Percentiles rank a stretch among this genome's conserved stretches.
Conservation (phyloP, 2,888 invertebrate species). For the Hypercompe scribonia region DNA sequence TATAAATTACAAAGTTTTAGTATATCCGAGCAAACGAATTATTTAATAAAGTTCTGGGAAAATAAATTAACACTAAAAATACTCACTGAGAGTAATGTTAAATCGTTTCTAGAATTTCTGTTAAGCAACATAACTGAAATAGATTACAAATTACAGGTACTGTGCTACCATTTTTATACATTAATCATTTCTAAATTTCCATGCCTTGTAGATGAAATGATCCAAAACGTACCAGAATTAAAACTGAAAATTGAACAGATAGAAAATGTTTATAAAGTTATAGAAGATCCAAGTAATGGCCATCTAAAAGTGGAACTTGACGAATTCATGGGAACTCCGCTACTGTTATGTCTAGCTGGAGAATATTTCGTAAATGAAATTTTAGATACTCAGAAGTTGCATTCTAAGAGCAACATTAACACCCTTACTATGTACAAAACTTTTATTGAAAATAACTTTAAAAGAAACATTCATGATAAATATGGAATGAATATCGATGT, state of each 20-base stretch:
- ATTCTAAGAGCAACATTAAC: background rate
- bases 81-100: background rate
- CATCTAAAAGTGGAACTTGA: background rate
- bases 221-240: background rate
- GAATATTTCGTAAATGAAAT: slow-evolving; percentile 26
- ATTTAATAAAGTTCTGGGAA: background rate
- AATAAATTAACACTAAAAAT: background rate
- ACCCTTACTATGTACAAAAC: slow-evolving; percentile 28
- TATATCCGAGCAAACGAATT: slow-evolving; percentile 10
- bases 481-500: slow-evolving; percentile 24
- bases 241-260: background rate
- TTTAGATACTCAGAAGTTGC: slow-evolving; percentile 2
- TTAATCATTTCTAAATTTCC: background rate
- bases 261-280: background rate
- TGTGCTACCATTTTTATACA: background rate
- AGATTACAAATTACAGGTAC: background rate
- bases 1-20: slow-evolving; percentile 25
- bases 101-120: background rate
- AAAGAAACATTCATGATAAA: slow-evolving; percentile 33
- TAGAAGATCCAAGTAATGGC: background rate
- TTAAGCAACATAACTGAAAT: background rate
- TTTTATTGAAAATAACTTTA: slow-evolving; percentile 34
- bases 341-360: slow-evolving; percentile 34
- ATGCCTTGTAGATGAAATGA: background rate
- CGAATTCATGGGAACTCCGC: slow-evolving; percentile 19